Evolutionary conservation across 2,797 vertebrate genomes (phyloP), one percentile per base, ranked within the genome.

Genomic region (Tolypeutes matacus): DNA sequence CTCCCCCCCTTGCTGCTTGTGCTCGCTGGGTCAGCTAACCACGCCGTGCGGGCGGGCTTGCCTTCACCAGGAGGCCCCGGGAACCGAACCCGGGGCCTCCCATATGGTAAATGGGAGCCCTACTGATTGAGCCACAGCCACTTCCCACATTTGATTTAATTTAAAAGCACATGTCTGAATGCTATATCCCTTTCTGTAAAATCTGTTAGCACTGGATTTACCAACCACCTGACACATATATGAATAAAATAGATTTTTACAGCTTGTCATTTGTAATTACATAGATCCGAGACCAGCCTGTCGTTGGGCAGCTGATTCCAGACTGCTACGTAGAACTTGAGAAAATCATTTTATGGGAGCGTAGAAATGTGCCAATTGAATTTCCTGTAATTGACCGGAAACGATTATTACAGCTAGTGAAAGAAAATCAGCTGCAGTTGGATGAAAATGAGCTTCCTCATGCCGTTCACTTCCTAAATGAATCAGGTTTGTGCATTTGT

Each of bases 301-400:
- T 99, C 70, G 99, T 99, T 96, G 99, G 99, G 9, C 99, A 99
- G 98, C 98, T 99, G 96, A 99, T 99, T 96, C 99, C 99, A 64
- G 99, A 99, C 97, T 99, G 99, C 98, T 99, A 99, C 12, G 98
- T 99, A 93, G 99, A 99, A 97, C 98, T 99, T 95, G 99, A 99
- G 98, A 99, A 98, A 86, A 98, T 98, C 95, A 96, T 99, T 96
- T 98, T 99, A 90, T 98, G 97, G 75, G 99, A 99, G 98, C 98
- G 99, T 83, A 97, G 96, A 95, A 98, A 98, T 1, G 99, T 99
- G 78, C 98, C 99, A 0, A 8, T 97, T 6, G 99, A 99, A 97
- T 99, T 99, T 97, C 99, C 99, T 1, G 99, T 99, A 56, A 99
- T 99, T 89, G 98, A 97, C 93, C 99, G 97, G 96, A 98, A 98